Evolutionary conservation across 2,888 invertebrate species (phyloP), one percentile per base, ranked within the genome.

Genomic region (Gisinianus flammeolus): DNA sequence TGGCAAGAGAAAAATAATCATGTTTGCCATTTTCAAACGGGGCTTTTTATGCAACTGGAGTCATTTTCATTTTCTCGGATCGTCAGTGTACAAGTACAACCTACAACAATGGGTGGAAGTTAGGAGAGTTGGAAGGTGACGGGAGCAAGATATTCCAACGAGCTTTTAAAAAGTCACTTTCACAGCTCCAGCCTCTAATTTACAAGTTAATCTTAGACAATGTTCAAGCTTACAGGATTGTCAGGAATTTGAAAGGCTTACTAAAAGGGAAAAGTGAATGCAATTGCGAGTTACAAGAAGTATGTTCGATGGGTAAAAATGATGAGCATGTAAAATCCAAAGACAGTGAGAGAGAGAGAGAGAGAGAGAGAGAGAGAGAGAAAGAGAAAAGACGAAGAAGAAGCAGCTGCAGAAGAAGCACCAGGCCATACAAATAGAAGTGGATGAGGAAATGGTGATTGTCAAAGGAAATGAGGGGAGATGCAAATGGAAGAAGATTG

Each of bases 391-490:
- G 24, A 70, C n/a, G n/a, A n/a, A n/a, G n/a, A n/a, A 62, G 26
- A 62, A 12, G 62, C 62, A 62, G 62, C 62, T 70, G 28, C 52
- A 4, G 26, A 6, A n/a, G 28, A 6, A 67, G 33, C 22, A 30
- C 19, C 0, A 67, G 67, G 33, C n/a, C n/a, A 33, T 30, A 30
- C 2, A 12, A 28, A 8, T 6, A 19, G 64, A 26, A 19, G n/a
- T n/a, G 31, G 30, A 68, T 44, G 70, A 70, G 70, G 30, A 70
- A 70, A 70, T 70, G 70, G 70, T 70, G 70, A 70, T 70, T 70
- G 70, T 70, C 70, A 70, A 70, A 70, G 70, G 70, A 70, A 70
- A 70, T 70, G 70, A 56, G 52, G 54, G 28, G 56, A 56, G 70
- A 70, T 70, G 56, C 56, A 70, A 31, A 70, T 30, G 28, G 70